Evolutionary conservation across 1,140 invertebrate genomes (phyloP), one percentile per base, ranked within the genome.

Genomic region (Agrypnia vestita): DNA sequence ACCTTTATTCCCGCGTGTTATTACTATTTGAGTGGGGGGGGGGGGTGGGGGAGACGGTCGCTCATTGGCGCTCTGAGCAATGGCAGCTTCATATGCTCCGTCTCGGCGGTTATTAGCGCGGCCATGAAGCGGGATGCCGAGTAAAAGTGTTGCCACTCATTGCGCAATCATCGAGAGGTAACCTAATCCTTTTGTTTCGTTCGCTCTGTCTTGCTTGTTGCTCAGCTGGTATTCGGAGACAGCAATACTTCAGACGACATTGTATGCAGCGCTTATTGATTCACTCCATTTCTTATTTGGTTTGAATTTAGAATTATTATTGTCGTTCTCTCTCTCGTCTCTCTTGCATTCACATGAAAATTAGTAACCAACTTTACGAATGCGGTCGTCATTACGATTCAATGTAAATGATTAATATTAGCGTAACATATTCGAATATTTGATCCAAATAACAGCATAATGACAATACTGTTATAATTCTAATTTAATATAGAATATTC

Each of bases 211-310:
- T 35, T 35, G 25, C 25, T 6, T 35, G 25, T 35, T 35, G 6
- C 6, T 35, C 6, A 3, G 25, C 25, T 35, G 25, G 25, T 35
- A 35, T 3, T 35, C 9, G 10, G 71, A 15, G 25, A 55, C 13
- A 15, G 43, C 49, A 44, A 74, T 73, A 73, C 35, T 74, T 56
- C 76, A 51, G 56, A 64, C 78, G 44, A 72, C 71, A 76, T 75
- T 75, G 78, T 80, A 80, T 80, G 78, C 78, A 80, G 78, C 72
- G 35, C 75, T 80, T 80, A 80, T 80, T 80, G 79, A 80, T 80
- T 80, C 74, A 71, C 72, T 47, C 75, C 64, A 80, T 80, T 80
- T 80, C 62, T 77, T 77, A 73, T 80, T 72, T 80, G 49, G 62
- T 76, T 69, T 53, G 49, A 76, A 69, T 59, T 67, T 59, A 56